Base-by-base conservation (phyloP, 2,888 invertebrate species). In the Acanthosoma haemorrhoidale region DNA sequence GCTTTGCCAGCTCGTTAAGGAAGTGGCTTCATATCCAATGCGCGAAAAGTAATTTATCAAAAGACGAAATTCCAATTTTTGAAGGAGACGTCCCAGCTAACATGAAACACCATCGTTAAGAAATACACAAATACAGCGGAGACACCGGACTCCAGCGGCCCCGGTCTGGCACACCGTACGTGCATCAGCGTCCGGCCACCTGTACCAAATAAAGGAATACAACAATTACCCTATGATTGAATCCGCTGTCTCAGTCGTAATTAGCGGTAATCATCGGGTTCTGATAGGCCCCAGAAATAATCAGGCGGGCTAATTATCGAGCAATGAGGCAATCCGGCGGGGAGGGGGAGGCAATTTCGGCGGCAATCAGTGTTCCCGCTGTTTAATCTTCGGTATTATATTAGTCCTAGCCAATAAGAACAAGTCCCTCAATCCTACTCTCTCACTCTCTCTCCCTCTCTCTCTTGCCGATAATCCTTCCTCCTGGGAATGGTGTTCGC, bases 171-270 rank as follows among this genome's bases (percentile, higher is more conserved):
- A n/a, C n/a, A n/a, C n/a, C n/a, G n/a, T n/a, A n/a, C n/a, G n/a
- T n/a, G n/a, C n/a, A n/a, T n/a, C n/a, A n/a, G n/a, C n/a, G n/a
- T n/a, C n/a, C 1, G 51, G 6, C 25, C 51, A 51, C 51, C 51
- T 51, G 51, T 51, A 64, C 25, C 29, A 64, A 64, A 64, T 38
- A 41, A 25, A 64, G 64, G 39, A 64, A 67, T 57, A 43, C 51
- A 34, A 57, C 67, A 57, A 67, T 67, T 51, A 57, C 57, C 16
- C 1, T 29, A 25, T 67, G 67, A 67, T 67, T 57, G 67, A 67
- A 67, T 51, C 67, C 67, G 21, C 60, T 60, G 51, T 25, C 60
- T 32, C 32, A 11, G 34, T 21, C 15, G 29, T 34, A 31, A 60
- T 60, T 60, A 60, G 32, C 31, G 32, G 15, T 18, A n/a, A n/a